Conservation (phyloP, 2,113 vertebrate genomes). For the Triplophysa dalaica region DNA sequence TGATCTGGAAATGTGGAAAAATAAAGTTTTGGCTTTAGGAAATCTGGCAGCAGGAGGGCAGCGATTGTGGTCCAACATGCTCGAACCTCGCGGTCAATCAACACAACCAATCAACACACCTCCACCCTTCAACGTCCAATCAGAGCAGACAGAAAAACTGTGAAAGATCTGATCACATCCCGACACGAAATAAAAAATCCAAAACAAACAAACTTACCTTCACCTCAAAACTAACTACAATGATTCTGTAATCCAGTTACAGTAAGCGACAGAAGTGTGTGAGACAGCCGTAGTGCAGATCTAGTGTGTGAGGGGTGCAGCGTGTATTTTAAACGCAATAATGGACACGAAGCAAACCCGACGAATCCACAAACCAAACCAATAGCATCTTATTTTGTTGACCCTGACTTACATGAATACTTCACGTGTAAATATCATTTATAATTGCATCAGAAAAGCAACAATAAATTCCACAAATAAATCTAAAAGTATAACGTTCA, state of each 20-base stretch:
- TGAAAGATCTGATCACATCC: constrained; percentile 33
- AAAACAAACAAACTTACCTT: constrained; percentile 3
- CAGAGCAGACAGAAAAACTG: not conserved
- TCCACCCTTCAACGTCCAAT: not conserved
- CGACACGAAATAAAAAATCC: not conserved
- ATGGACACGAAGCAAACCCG: not conserved
- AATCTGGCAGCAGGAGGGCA: constrained; percentile 30
- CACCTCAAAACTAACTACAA: not conserved
- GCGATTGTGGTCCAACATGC: constrained; percentile 35
- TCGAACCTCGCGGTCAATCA: not conserved
- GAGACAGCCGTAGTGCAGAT: not conserved
- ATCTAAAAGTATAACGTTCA: not conserved
- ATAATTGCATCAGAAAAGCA: not conserved
- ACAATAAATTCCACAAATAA: too few species aligned
- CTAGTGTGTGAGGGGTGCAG: not conserved
- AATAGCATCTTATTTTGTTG: not conserved
- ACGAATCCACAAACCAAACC: not conserved
- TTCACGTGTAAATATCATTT: too few species aligned
- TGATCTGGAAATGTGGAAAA: not conserved
- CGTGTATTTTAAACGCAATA: not conserved
- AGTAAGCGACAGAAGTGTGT: not conserved
- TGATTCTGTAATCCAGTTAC: not conserved
- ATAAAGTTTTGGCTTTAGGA: constrained; percentile 24
- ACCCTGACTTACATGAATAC: not conserved
- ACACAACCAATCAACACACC: not conserved